Evolutionary conservation across 2,797 vertebrate species (phyloP).

Genomic region (Enteromius argenteus): DNA sequence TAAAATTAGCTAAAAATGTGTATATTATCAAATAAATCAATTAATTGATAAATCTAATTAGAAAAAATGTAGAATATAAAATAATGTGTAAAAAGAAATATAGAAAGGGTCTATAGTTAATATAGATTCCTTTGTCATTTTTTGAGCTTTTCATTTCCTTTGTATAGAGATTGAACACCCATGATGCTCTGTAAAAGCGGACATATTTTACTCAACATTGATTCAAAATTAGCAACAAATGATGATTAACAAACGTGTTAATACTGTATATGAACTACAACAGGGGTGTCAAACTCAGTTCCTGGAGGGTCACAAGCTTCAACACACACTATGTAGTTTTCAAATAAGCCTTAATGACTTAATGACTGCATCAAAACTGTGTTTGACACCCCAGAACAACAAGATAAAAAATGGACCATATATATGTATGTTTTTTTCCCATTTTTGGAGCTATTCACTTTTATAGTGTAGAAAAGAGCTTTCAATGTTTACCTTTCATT

Average conservation of each 20-base stretch:
- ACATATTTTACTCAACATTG: not conserved
- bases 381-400: no score
- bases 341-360: no score
- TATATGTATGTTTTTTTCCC: not conserved
- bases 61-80: not conserved
- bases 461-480: not conserved
- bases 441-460: not conserved
- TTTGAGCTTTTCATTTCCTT: not conserved
- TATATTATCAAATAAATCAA: not conserved
- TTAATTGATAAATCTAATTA: not conserved
- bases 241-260: not conserved
- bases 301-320: no score
- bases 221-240: not conserved
- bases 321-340: no score
- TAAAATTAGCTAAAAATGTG: not conserved
- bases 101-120: not conserved
- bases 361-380: no score
- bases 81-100: not conserved
- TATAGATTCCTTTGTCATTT: not conserved
- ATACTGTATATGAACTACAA: not conserved
- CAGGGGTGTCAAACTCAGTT: no score
- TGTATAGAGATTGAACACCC: not conserved
- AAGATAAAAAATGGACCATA: no score
- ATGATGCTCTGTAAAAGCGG: not conserved
- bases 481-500: not conserved